Base-by-base conservation (phyloP, 2,113 vertebrate species). In the Daubentonia madagascariensis region DNA sequence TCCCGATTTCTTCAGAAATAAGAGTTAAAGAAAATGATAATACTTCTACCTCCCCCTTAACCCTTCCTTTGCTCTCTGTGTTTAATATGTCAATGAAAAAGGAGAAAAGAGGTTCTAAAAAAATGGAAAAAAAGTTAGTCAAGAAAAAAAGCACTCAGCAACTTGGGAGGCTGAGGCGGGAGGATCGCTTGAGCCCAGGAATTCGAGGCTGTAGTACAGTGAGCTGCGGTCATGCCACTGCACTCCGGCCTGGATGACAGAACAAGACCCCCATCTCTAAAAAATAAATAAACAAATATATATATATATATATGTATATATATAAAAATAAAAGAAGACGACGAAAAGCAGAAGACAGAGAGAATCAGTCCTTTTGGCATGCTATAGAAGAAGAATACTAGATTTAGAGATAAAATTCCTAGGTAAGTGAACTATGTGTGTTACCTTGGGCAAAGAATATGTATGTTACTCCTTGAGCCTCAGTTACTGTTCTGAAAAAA, bases 1-100 rank as follows among this genome's bases (percentile, higher is more conserved):
- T 91, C 25, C 88, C 28, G 45, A 18, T 92, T 88, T 94, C n/a
- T 54, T 57, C 25, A 95, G 87, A 89, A 93, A 85, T 52, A 65
- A 65, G 52, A 78, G 17, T 65, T 76, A 68, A 93, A 86, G 32
- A 75, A 91, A 72, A 65, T 88, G 48, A 94, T 93, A 25, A 43
- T 81, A 63, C 59, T 73, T 85, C 18, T 85, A 5, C 11, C 92
- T 94, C 25, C 25, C 4, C 43, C 63, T 87, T 92, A 50, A 73
- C 14, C 50, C 8, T 91, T 1, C 28, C 72, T 91, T 94, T 94
- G 61, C 13, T 30, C 11, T 92, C 32, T 79, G 20, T 81, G 72
- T 76, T 85, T 89, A 83, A 63, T 43, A 59, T 89, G 12, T 67
- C 94, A 90, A 0, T 96, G 68, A 90, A 90, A 96, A 83, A 43